A percentile compares a stretch with the other conserved stretches of the same genome.
phyloP scores from a whole-genome alignment of 2,888 invertebrate genomes.

The Pristionchus mayeri region DNA sequence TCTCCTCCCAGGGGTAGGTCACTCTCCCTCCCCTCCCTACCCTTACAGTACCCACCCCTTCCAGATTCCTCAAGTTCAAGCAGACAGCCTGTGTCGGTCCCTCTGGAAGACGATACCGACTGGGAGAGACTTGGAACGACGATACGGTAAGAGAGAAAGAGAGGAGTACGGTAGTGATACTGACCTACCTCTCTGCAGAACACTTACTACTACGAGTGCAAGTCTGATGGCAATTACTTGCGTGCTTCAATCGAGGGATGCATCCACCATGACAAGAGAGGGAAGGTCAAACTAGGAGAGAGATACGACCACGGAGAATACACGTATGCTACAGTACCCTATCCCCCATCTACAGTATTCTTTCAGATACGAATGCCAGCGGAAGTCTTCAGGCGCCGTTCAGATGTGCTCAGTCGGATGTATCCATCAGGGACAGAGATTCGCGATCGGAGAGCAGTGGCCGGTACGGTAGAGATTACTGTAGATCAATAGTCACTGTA shows the following conservation, averaged over 20 bases:
- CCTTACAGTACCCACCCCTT: background rate
- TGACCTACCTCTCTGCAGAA: constrained; percentile 53
- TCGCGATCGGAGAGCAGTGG: constrained; percentile 70
- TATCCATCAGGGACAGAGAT: constrained; percentile 64
- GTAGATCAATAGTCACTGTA: no score
- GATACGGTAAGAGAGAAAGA: constrained; percentile 56
- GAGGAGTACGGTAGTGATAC: background rate
- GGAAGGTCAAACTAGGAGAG: constrained; percentile 65
- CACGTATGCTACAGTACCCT: no score
- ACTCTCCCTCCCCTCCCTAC: background rate
- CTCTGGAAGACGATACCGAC: constrained; percentile 56
- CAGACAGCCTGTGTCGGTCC: constrained; percentile 64
- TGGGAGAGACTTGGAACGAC: constrained; percentile 69
- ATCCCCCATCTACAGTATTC: background rate
- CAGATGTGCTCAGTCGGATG: constrained; percentile 73
- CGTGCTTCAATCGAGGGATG: constrained; percentile 66
- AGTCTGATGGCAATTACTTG: constrained; percentile 65
- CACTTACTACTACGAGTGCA: constrained; percentile 69
- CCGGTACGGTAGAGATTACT: constrained; percentile 57
- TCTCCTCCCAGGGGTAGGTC: constrained; percentile 15
- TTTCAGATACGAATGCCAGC: constrained; percentile 71
- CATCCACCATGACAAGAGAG: constrained; percentile 64
- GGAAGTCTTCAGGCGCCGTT: constrained; percentile 66
- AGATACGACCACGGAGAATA: constrained; percentile 65
- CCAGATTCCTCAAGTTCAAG: constrained; percentile 64